These are phyloP conservation scores for Girardinichthys multiradiatus DNA, from an alignment of 2,113 vertebrate species.

Conservation along the genomic window DNA sequence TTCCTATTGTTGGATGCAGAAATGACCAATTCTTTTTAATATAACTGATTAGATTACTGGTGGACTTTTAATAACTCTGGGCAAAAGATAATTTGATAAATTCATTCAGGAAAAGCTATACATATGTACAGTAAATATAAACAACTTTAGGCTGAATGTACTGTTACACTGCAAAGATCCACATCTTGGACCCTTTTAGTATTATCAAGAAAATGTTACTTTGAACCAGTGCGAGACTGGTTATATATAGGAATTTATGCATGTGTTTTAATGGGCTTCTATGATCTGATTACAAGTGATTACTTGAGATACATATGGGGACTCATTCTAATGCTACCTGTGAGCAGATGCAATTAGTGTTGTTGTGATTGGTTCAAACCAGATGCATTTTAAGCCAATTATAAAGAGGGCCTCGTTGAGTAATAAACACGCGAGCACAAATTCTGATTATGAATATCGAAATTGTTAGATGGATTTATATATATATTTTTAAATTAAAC, in stretches of 20 bases:
- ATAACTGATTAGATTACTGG: neutral
- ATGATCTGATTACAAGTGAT: constrained; percentile 4
- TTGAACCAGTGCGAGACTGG: neutral
- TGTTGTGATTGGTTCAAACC: neutral
- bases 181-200: no score
- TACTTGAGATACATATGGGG: neutral
- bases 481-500: neutral
- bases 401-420: neutral
- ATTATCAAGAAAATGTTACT: neutral
- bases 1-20: neutral
- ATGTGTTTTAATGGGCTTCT: neutral
- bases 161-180: neutral
- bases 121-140: neutral
- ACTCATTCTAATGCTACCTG: neutral
- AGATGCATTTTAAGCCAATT: neutral
- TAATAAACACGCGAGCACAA: neutral
- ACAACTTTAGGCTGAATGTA: neutral
- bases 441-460: neutral
- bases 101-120: neutral
- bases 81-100: neutral
- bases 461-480: neutral
- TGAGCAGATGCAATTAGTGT: neutral
- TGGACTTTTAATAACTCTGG: neutral
- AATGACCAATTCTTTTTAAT: neutral
- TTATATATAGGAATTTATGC: neutral